Evolutionary conservation across 2,888 invertebrate species (phyloP).

Genomic region (Eupithecia subfuscata): DNA sequence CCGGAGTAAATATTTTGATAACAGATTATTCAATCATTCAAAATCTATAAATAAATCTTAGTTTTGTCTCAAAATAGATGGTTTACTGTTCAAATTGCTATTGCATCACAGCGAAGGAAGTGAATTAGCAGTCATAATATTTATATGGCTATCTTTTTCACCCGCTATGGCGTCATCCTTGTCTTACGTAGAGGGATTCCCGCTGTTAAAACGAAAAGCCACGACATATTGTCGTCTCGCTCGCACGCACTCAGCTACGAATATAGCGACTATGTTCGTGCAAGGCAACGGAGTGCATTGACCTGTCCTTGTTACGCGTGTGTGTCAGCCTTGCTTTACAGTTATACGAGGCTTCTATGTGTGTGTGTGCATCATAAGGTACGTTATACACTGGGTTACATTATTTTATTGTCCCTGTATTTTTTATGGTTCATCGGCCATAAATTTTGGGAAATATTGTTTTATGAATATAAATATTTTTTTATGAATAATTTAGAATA

Average conservation of each 20-base stretch:
- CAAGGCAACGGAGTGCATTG: conserved; percentile 83
- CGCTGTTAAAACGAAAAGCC: conserved; percentile 62
- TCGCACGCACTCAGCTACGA: conserved; percentile 53
- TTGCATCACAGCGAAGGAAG: conserved; percentile 83
- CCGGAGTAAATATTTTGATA: conserved; percentile 12
- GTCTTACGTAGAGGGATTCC: conserved; percentile 65
- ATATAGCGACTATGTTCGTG: conserved; percentile 68
- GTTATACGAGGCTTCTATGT: conserved; percentile 71
- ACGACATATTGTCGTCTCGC: conserved; percentile 53
- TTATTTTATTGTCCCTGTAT: conserved; percentile 40
- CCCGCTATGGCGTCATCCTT: conserved; percentile 67
- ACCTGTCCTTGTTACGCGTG: conserved; percentile 82
- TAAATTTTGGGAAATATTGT: conserved; percentile 39
- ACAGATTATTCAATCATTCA: conserved; percentile 45
- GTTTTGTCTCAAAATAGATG: conserved; percentile 79
- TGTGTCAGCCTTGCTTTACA: conserved; percentile 83
- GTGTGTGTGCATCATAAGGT: conserved; percentile 77
- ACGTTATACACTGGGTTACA: conserved; percentile 64
- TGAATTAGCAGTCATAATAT: conserved; percentile 84
- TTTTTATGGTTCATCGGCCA: conserved; percentile 34
- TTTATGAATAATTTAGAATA: conserved; percentile 32
- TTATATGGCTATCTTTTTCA: conserved; percentile 76
- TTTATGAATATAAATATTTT: conserved; percentile 25
- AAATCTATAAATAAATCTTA: conserved; percentile 60
- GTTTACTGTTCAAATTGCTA: conserved; percentile 72